These are phyloP conservation scores for Danio tinwini DNA, from an alignment of 2,797 vertebrate genomes.

Conservation along the genomic window DNA sequence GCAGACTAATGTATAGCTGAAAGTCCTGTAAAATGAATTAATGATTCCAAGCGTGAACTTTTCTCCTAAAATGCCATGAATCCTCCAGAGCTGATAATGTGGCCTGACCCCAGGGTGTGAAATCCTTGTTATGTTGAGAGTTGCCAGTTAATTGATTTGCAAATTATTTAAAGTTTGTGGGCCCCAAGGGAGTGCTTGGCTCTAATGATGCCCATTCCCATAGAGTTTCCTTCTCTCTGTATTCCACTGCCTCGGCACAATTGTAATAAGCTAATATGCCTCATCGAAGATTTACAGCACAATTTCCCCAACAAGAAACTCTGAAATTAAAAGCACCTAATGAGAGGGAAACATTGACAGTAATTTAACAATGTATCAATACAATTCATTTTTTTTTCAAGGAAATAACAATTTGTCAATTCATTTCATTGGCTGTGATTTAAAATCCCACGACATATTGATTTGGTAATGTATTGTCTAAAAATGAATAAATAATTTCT, in stretches of 20 bases:
- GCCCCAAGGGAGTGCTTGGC: slow-evolving; percentile 86
- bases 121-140: slow-evolving; percentile 91
- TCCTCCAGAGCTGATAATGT: slow-evolving; percentile 90
- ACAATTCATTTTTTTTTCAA: too few relatives aligned
- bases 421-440: too few relatives aligned
- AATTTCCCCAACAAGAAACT: slow-evolving; percentile 16
- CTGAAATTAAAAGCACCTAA: slow-evolving; percentile 14
- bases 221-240: slow-evolving; percentile 69
- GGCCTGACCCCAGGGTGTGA: slow-evolving; percentile 89
- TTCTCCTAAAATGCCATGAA: slow-evolving; percentile 96
- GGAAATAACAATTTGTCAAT: too few relatives aligned
- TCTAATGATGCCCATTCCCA: slow-evolving; percentile 85
- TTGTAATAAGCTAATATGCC: slow-evolving; percentile 78
- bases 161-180: slow-evolving; percentile 99
- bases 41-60: slow-evolving; percentile 97
- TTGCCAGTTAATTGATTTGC: slow-evolving; percentile 96
- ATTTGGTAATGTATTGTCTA: too few relatives aligned
- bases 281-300: slow-evolving; percentile 67
- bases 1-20: slow-evolving; percentile 94
- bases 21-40: slow-evolving; percentile 97
- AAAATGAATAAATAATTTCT: too few relatives aligned
- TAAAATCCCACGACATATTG: too few relatives aligned
- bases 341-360: background rate
- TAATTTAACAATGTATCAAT: background rate
- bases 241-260: slow-evolving; percentile 67